phyloP scores from a whole-genome alignment of 2,113 vertebrate genomes.

The Trogon melanurus region DNA sequence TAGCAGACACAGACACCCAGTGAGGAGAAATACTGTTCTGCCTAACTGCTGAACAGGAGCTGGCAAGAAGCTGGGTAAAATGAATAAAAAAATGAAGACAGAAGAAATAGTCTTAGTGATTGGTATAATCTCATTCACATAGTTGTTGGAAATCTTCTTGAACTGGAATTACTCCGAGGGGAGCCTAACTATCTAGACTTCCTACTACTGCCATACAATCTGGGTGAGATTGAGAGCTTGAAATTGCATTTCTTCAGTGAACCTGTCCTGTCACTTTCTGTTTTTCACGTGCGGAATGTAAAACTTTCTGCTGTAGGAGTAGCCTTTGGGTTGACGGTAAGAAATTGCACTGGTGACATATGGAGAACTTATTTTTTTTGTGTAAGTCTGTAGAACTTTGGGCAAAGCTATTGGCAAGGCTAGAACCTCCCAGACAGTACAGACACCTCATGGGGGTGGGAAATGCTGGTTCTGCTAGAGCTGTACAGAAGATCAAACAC shows the following conservation, averaged over 20 bases:
- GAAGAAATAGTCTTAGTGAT: neutral
- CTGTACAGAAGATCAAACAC: neutral
- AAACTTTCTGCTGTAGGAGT: neutral
- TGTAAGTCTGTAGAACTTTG: neutral
- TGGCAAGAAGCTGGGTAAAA: neutral
- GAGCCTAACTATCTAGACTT: neutral
- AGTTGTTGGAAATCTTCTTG: neutral
- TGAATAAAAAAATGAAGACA: neutral
- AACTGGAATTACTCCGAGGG: neutral
- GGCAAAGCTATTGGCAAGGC: neutral
- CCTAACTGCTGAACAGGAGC: neutral
- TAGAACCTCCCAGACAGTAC: neutral
- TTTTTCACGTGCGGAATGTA: neutral
- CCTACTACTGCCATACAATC: neutral
- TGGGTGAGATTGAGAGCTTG: neutral
- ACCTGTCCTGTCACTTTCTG: neutral
- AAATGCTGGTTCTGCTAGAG: neutral
- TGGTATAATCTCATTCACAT: neutral
- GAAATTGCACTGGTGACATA: neutral
- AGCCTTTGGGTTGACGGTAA: neutral
- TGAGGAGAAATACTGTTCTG: neutral
- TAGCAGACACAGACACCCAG: neutral
- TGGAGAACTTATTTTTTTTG: neutral
- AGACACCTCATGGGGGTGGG: rapidly evolving
- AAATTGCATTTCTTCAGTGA: neutral